Evolutionary conservation across 2,888 invertebrate genomes (phyloP).

Genomic region (Dryadula phaetusa): DNA sequence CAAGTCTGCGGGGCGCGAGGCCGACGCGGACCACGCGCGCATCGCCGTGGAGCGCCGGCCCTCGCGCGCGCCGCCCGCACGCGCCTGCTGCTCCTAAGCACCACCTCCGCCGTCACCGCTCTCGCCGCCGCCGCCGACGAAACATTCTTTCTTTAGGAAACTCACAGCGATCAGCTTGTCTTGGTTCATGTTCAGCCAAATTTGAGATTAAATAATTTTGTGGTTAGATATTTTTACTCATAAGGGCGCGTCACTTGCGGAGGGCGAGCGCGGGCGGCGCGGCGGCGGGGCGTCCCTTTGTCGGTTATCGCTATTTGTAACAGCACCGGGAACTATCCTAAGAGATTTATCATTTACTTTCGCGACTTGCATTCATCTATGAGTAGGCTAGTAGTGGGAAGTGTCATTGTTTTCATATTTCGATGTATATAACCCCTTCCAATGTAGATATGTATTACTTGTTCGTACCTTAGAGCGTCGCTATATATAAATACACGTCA

Average conservation of each 20-base stretch:
- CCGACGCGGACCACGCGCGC: conserved; percentile 85
- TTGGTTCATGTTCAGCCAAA: no score
- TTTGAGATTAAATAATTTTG: no score
- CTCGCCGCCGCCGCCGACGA: no score
- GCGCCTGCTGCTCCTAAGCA: conserved; percentile 77
- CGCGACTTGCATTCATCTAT: conserved; percentile 14
- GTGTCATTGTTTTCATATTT: conserved; percentile 21
- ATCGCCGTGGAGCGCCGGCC: conserved; percentile 89
- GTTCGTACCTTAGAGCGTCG: not conserved
- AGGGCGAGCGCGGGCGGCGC: no score
- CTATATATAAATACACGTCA: not conserved
- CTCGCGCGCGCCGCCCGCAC: conserved; percentile 84
- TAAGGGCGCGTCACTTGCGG: no score
- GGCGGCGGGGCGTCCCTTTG: no score
- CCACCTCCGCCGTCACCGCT: conserved; percentile 6
- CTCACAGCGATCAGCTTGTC: no score
- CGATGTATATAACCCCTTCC: conserved; percentile 29
- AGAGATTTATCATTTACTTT: conserved; percentile 10
- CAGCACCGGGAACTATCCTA: conserved; percentile 12
- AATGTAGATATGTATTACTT: conserved; percentile 26
- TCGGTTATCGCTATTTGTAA: conserved; percentile 11
- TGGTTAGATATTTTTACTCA: no score
- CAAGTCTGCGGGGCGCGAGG: conserved; percentile 93
- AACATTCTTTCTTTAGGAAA: no score
- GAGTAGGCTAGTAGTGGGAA: conserved; percentile 21